Evolutionary conservation across 1,140 invertebrate species (phyloP).

Genomic region (Sminthurides bifidus): DNA sequence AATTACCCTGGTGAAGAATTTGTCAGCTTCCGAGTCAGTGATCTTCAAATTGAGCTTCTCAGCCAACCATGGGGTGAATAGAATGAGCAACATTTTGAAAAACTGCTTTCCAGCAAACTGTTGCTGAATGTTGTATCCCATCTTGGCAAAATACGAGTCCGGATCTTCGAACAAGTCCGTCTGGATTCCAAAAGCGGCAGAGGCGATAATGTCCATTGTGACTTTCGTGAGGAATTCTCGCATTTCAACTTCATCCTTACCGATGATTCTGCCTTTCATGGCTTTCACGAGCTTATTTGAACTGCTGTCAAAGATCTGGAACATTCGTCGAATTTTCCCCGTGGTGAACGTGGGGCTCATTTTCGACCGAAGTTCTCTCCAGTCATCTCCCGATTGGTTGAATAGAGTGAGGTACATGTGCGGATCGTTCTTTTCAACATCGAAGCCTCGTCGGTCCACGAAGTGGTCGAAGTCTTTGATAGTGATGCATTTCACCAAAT

Average conservation of each 20-base stretch:
- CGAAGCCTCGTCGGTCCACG: conserved; percentile 17
- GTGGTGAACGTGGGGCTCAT: conserved; percentile 39
- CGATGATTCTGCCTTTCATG: too few relatives aligned
- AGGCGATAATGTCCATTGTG: conserved; percentile 42
- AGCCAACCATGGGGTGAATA: not conserved
- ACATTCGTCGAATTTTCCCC: conserved; percentile 40
- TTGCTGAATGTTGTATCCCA: not conserved
- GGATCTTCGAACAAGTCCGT: conserved; percentile 32
- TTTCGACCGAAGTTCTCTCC: conserved; percentile 38
- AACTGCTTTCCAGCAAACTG: not conserved
- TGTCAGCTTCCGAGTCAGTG: conserved; percentile 10
- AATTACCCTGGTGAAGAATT: conserved; percentile 38
- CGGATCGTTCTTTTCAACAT: conserved; percentile 9
- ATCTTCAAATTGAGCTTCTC: conserved; percentile 2
- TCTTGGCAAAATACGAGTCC: conserved; percentile 24
- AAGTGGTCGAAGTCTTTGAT: conserved; percentile 36
- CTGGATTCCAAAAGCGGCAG: conserved; percentile 41
- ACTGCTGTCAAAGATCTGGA: conserved; percentile 26
- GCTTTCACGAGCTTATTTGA: too few relatives aligned
- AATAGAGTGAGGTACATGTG: conserved; percentile 13
- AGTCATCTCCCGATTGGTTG: conserved; percentile 20
- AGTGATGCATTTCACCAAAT: conserved; percentile 40
- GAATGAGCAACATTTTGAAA: conserved; percentile 11
- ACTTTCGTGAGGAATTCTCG: conserved; percentile 28
- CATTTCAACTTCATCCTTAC: too few relatives aligned